Conservation (phyloP, 2,888 invertebrate species). For the Drosophila subquinaria region DNA sequence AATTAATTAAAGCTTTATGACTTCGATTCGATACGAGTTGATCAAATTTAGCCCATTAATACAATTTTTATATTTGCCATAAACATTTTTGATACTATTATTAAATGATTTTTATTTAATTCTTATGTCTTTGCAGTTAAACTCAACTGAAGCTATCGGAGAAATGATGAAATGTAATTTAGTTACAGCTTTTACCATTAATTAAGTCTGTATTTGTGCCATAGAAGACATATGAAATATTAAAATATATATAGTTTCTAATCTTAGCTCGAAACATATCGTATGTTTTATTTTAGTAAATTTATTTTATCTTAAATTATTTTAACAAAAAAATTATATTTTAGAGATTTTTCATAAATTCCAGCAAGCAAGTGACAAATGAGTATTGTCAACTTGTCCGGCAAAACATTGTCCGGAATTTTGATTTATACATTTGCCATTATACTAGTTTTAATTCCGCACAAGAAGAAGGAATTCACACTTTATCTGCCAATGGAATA, state of each 20-base stretch:
- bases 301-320: background rate
- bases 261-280: background rate
- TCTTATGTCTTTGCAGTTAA: conserved; percentile 57
- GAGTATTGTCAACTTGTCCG: no score
- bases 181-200: conserved; percentile 15
- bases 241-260: conserved; percentile 29
- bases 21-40: conserved; percentile 13
- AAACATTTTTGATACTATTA: conserved; percentile 14
- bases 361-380: no score
- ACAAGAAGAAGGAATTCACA: background rate
- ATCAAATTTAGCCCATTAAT: conserved; percentile 18
- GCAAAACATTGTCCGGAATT: no score
- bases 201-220: conserved; percentile 69
- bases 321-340: background rate
- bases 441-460: background rate
- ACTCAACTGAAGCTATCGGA: background rate
- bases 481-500: background rate
- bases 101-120: conserved; percentile 10
- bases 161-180: conserved; percentile 10
- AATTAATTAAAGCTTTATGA: conserved; percentile 53
- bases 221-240: conserved; percentile 49
- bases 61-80: conserved; percentile 2
- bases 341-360: background rate
- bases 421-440: background rate
- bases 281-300: background rate